Base-by-base conservation (phyloP, 2,113 vertebrate genomes). In the Dinomys branickii region DNA sequence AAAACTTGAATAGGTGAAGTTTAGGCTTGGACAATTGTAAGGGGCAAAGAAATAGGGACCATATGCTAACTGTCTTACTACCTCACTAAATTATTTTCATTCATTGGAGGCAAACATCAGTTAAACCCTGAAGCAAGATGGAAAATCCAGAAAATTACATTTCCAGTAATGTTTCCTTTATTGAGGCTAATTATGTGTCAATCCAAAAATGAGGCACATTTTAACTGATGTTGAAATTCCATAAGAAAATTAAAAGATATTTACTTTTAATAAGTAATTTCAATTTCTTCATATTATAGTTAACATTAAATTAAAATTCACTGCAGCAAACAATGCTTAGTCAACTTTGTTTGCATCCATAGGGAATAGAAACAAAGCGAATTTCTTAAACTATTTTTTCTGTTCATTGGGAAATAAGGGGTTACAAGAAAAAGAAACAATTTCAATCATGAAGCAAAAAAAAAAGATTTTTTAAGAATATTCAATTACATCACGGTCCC, bases 231-330 rank as follows among this genome's bases (percentile, higher is more conserved):
- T 82, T 95, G 86, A 94, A 95, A 95, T 89, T 94, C 38, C 47
- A 75, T 81, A 69, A 94, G 86, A 24, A 90, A 96, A 96, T 90
- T 81, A 94, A 97, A 93, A 90, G 12, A 19, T 82, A 91, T 89
- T 95, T 97, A 90, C 41, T 85, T 97, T 95, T 80, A 93, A 94
- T 94, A 89, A 88, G 81, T 88, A 77, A 85, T 92, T 95, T 92
- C 81, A 86, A 95, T 95, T 96, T 93, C 52, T 33, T 86, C 75
- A 94, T 41, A 90, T 95, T 90, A 84, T 10, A 85, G 73, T 69
- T 88, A 93, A 67, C 41, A 90, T 85, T 56, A 85, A 78, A 90
- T 96, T 92, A 81, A 20, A 85, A 86, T 75, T 90, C 24, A 94
- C 86, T 96, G n/a, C 83, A 95, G 80, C 82, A 67, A 78, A 54